phyloP scores from a whole-genome alignment of 1,140 invertebrate species.

The Probaryconus sp. region DNA sequence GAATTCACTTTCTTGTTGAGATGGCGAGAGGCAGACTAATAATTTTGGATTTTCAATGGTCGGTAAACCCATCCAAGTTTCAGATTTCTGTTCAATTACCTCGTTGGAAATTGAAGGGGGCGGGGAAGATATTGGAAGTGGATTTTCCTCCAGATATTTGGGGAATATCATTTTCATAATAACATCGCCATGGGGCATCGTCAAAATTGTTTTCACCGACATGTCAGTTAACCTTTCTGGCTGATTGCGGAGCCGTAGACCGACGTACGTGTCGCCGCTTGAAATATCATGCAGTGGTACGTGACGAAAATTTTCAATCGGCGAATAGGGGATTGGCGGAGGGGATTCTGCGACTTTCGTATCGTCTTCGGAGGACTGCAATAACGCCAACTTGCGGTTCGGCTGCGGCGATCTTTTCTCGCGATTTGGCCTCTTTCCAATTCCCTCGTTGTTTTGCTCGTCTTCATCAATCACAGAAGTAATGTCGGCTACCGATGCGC shows the following conservation, averaged over 20 bases:
- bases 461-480: constrained; percentile 69
- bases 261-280: constrained; percentile 3
- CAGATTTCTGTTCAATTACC: constrained; percentile 68
- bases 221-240: constrained; percentile 77
- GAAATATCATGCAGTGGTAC: constrained; percentile 30
- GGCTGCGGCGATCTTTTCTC: constrained; percentile 43
- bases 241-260: constrained; percentile 9
- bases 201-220: constrained; percentile 81
- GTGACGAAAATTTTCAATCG: constrained; percentile 65
- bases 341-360: constrained; percentile 33
- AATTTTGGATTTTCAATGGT: constrained; percentile 80
- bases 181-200: constrained; percentile 83
- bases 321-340: constrained; percentile 59
- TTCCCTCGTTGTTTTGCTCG: constrained; percentile 49
- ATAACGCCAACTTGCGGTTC: constrained; percentile 48
- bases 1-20: constrained; percentile 80
- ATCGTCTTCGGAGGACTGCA: constrained; percentile 34
- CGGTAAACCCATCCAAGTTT: constrained; percentile 81
- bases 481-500: constrained; percentile 70
- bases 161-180: constrained; percentile 82
- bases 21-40: constrained; percentile 84
- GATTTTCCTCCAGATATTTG: no score
- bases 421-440: constrained; percentile 26
- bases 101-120: no score
- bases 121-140: constrained; percentile 81